These are phyloP conservation scores for Megastigmus dorsalis DNA, from an alignment of 2,888 invertebrate genomes.

Conservation along the genomic window DNA sequence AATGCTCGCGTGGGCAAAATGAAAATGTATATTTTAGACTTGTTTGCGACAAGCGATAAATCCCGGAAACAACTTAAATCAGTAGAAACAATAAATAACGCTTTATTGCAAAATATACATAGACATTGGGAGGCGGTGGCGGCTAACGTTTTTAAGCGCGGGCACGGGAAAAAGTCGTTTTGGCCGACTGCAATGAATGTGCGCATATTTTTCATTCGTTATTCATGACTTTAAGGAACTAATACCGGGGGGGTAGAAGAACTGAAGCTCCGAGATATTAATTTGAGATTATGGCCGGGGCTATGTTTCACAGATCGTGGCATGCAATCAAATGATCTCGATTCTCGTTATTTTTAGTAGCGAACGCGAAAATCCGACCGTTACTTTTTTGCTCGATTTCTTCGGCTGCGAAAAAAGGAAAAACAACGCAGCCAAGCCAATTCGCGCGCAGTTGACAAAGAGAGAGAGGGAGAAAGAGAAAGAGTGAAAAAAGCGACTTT, in stretches of 20 bases:
- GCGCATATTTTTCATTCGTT: conserved; percentile 34
- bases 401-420: conserved; percentile 5
- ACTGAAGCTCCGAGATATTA: conserved; percentile 42
- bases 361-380: neutral
- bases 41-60: neutral
- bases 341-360: conserved; percentile 29
- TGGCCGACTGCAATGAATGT: neutral
- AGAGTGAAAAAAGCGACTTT: neutral
- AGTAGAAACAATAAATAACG: conserved; percentile 26
- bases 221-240: conserved; percentile 24
- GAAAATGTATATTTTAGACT: neutral
- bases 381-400: conserved; percentile 7
- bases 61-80: neutral
- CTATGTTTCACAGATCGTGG: conserved; percentile 44
- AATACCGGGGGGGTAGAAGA: conserved; percentile 3
- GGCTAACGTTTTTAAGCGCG: too few relatives aligned
- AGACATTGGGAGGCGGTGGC: too few relatives aligned
- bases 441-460: conserved; percentile 5
- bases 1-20: neutral
- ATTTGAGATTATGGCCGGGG: conserved; percentile 50
- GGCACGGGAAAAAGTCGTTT: neutral
- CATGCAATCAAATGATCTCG: conserved; percentile 50
- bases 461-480: neutral
- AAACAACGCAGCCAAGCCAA: conserved; percentile 20
- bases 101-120: conserved; percentile 18